Evolutionary conservation across 2,888 invertebrate species (phyloP), one percentile per base, ranked within the genome.

Genomic region (Nymphalis polychloros): DNA sequence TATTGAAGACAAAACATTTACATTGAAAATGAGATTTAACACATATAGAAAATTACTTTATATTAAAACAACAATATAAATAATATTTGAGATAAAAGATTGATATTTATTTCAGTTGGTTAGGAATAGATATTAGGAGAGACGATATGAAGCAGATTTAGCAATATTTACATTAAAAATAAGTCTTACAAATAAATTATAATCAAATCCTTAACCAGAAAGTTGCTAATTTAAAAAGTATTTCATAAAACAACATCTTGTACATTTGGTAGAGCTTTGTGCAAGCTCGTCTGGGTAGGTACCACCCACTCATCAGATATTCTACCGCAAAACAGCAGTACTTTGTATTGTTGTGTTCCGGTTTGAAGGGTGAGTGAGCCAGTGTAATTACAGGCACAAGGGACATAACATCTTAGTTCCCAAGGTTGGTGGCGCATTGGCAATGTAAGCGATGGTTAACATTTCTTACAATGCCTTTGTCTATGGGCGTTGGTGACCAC

Each of bases 131-230:
- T 20, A 20, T 52, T 8, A 20, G 10, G 1, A 55, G 17, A 41
- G 8, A 55, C 0, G 20, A 57, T 10, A 10, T 17, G n/a, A 13
- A 57, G 41, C n/a, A 41, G n/a, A 41, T 35, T 4, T 19, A 57
- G 23, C 10, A 57, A 41, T 57, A 57, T 57, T 57, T 57, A 57
- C 57, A 57, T 41, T 57, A 57, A 8, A 57, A 19, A 8, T 57
- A 57, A 19, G 13, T 35, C 35, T 50, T 50, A 50, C 7, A 62
- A 61, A 35, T 62, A 49, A 27, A 47, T 62, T 57, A 55, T 55
- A 8, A 49, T 7, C 16, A 60, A 19, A 17, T 53, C 16, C 60
- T 61, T 49, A 35, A 62, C 62, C 35, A 62, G 62, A 19, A 62
- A 62, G 61, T 50, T 2, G 19, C 19, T 50, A 62, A 50, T 50